Evolutionary conservation across 2,888 invertebrate genomes (phyloP).

Genomic region (Andrena bicolor): DNA sequence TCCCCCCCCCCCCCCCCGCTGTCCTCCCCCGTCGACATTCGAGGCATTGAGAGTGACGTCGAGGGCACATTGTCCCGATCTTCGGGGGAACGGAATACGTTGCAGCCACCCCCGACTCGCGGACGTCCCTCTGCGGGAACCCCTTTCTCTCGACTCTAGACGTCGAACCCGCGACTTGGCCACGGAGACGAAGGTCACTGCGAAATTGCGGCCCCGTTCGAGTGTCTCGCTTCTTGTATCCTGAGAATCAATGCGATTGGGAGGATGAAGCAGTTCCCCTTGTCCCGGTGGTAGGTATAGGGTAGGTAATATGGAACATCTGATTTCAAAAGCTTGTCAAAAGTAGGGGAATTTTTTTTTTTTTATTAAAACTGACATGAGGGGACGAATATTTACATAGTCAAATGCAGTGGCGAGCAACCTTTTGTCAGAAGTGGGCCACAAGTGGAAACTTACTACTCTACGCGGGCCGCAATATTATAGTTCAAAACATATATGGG

Average conservation of each 20-base stretch:
- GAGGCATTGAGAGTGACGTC: conserved; percentile 80
- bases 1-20: conserved; percentile 71
- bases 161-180: conserved; percentile 43
- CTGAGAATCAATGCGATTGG: neutral
- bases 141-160: conserved; percentile 57
- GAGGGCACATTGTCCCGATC: conserved; percentile 79
- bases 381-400: no score
- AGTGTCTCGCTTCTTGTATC: conserved; percentile 14
- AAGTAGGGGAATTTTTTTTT: no score
- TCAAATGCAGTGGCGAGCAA: no score
- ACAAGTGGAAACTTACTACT: no score
- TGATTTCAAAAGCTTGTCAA: no score
- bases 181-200: conserved; percentile 51
- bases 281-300: no score
- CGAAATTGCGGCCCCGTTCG: conserved; percentile 40
- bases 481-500: no score
- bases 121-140: conserved; percentile 50
- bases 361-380: no score
- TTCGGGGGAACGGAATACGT: conserved; percentile 71
- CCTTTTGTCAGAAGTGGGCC: no score
- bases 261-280: no score
- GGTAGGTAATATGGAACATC: no score
- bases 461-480: no score
- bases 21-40: conserved; percentile 62
- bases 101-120: conserved; percentile 41